Base-by-base conservation (phyloP, 2,888 invertebrate species). In the Smittia sp. region DNA sequence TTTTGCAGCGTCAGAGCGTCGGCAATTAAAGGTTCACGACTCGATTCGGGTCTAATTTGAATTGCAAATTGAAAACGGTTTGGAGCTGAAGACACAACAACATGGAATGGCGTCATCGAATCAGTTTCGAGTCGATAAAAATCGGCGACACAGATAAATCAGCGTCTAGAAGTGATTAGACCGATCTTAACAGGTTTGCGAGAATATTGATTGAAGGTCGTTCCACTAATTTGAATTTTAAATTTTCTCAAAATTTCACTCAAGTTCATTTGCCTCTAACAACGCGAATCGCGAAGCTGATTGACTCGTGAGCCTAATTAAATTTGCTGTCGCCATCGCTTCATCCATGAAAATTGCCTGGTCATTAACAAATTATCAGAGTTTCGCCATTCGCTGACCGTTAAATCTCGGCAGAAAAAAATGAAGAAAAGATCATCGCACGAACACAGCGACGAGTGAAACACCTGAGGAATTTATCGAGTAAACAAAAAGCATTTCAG, bases 391-490 rank as follows among this genome's bases (percentile, higher is more conserved):
- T 46, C 11, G 6, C n/a, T 46, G 46, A 46, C 46, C 46, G 46
- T 46, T 46, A 46, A 46, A 46, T 46, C 46, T 46, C 46, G n/a
- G 15, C n/a, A 46, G n/a, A 11, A 46, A 15, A 15, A 46, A 46
- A n/a, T n/a, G n/a, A n/a, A n/a, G n/a, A 46, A 46, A 46, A 46
- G 15, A 46, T 15, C 46, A 46, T 46, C n/a, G 11, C 11, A 46
- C 46, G 22, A 58, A 22, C 22, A 58, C 58, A 58, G 20, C 41
- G 32, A 52, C 46, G 15, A 22, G 9, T 41, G 54, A 69, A 69
- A 69, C 69, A 69, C 69, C 69, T 69, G 69, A 69, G 69, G 69
- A 69, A 69, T 69, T 52, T 27, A n/a, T 52, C 22, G 32, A 69
- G 20, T 27, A 69, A 69, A 69, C 27, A 69, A 54, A 24, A 58